A percentile compares a stretch with the other conserved stretches of the same genome.
These are phyloP conservation scores for Oikopleura albicans DNA, from an alignment of 23 tunicate genomes.

Conservation along the genomic window DNA sequence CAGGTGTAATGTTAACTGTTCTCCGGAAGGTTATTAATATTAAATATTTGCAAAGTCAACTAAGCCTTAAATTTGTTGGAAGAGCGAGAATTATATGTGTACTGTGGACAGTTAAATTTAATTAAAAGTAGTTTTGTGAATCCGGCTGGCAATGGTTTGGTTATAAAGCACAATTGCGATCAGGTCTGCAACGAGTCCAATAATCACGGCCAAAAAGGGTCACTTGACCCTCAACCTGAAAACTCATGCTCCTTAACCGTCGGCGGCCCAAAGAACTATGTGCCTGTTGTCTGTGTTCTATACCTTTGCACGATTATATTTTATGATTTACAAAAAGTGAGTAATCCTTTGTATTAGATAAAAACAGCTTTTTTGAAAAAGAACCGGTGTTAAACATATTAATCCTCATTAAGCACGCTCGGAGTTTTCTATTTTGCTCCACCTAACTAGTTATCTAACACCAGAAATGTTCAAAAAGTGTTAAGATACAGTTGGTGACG, in stretches of 20 bases:
- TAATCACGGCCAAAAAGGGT: not conserved
- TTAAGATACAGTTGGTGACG: too few species aligned
- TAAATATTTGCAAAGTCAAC: too few species aligned
- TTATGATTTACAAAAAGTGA: not conserved
- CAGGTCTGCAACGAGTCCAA: not conserved
- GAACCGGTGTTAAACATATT: too few species aligned
- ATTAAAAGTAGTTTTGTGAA: not conserved
- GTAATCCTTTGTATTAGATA: too few species aligned
- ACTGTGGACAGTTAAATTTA: not conserved
- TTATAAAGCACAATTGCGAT: not conserved
- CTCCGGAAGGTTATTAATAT: too few species aligned
- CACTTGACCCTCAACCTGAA: not conserved
- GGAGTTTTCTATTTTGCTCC: too few species aligned
- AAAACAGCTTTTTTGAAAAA: too few species aligned
- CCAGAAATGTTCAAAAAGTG: too few species aligned
- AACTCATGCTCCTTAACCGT: not conserved
- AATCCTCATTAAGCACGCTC: too few species aligned
- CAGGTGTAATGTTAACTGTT: too few species aligned
- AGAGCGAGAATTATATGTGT: not conserved
- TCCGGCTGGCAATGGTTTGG: not conserved
- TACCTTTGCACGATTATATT: not conserved
- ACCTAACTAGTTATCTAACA: too few species aligned
- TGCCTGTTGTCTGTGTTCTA: constrained; percentile 7
- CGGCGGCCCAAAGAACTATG: not conserved
- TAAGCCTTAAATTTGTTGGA: not conserved